Evolutionary conservation across 1,140 invertebrate genomes (phyloP), one percentile per base, ranked within the genome.

Genomic region (Probaryconus sp.): DNA sequence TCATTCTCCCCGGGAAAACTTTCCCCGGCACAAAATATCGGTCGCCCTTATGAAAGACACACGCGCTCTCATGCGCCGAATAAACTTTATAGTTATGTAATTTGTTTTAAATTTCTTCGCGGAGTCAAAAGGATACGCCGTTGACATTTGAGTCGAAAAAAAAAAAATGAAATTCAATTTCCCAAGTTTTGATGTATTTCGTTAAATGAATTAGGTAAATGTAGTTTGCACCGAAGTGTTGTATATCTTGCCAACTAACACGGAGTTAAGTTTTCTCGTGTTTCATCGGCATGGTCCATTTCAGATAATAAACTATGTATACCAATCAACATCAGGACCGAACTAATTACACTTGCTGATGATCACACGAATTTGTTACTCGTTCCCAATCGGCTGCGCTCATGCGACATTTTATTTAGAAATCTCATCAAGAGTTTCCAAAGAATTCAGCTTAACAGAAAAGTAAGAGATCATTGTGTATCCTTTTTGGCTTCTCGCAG

Each of bases 301-400:
- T 53, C 24, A 37, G 14, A 53, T 53, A 53, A 53, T 53, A 38
- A 53, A 53, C 35, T 53, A 53, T 28, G 50, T 40, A 53, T 28
- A 40, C 35, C 14, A 40, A 26, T 53, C 13, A 37, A 40, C 35
- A 53, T 38, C 14, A 17, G 35, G 28, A 18, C 20, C 16, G 21
- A 53, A 21, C 35, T 53, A 40, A 53, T 6, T 40, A 21, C 10
- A 43, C 40, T 37, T 24, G 10, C 9, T 21, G 16, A 10, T 5
- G 37, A 18, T 42, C 38, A 17, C 10, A 42, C 17, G 38, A 18
- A 42, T 42, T 20, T 10, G 38, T 18, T 42, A 20, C 7, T n/a
- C 5, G n/a, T 42, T 24, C 1, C 18, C 20, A 42, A 6, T 42
- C n/a, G 17, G 17, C 9, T 40, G n/a, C n/a, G 6, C 16, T 38